A percentile compares a stretch with the other conserved stretches of the same genome.
phyloP scores from a whole-genome alignment of 2,113 vertebrate genomes.

The Campylorhamphus procurvoides region DNA sequence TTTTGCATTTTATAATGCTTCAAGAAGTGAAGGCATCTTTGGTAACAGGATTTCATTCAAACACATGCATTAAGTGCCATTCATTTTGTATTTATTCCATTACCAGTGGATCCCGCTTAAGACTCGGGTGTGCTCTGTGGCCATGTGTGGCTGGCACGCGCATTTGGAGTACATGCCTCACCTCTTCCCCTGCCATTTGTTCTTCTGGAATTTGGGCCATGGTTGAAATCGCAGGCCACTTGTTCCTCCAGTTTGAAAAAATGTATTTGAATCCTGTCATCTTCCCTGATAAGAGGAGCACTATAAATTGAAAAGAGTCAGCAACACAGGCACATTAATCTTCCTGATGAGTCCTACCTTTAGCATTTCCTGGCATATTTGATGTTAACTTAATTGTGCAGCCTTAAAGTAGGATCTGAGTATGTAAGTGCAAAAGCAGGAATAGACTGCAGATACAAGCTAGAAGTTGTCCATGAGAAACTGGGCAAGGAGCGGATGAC shows the following conservation, averaged over 20 bases:
- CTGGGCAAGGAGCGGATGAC: not conserved
- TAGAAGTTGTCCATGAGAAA: not conserved
- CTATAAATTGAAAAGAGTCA: conserved; percentile 21
- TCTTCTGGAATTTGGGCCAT: not conserved
- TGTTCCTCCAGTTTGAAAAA: not conserved
- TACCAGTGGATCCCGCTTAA: not conserved
- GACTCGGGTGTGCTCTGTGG: not conserved
- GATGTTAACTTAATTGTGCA: conserved; percentile 14
- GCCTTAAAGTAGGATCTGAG: not conserved
- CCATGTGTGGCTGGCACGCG: rapidly evolving
- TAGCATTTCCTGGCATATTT: conserved; percentile 5
- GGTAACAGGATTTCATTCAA: not conserved
- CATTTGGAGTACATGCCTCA: rapidly evolving
- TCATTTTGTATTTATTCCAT: not conserved
- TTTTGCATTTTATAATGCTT: not conserved
- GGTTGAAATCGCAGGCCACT: not conserved
- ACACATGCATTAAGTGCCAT: not conserved
- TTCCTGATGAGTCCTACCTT: conserved; percentile 9
- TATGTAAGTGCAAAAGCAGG: not conserved
- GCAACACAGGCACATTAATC: conserved; percentile 7
- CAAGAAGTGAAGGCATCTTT: not conserved
- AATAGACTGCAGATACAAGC: not conserved
- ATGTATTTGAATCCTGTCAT: not conserved
- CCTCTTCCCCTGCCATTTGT: not conserved
- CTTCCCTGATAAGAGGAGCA: conserved; percentile 20